phyloP scores from a whole-genome alignment of 2,888 invertebrate genomes.

The Lasiommata megera region DNA sequence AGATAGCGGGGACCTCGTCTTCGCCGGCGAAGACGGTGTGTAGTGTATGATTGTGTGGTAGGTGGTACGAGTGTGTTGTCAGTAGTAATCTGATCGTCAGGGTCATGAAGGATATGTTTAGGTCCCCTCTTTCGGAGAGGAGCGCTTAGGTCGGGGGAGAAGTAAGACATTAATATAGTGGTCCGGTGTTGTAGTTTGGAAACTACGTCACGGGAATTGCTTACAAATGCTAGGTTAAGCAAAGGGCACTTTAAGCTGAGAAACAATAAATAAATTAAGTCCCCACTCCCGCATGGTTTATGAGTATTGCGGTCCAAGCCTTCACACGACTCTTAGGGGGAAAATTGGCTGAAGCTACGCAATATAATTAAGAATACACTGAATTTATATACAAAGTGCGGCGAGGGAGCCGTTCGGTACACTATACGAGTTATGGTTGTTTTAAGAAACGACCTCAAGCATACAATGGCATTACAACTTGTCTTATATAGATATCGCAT shows the following conservation, averaged over 20 bases:
- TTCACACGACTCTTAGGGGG: slow-evolving; percentile 28
- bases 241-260: slow-evolving; percentile 11
- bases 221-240: background rate
- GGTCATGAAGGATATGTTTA: too few species aligned
- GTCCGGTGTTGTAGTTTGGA: background rate
- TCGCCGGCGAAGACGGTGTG: too few species aligned
- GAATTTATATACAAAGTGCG: slow-evolving; percentile 27
- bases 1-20: too few species aligned
- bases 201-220: background rate
- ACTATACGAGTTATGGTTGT: slow-evolving; percentile 5
- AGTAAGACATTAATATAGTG: too few species aligned
- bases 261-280: slow-evolving; percentile 23
- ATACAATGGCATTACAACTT: background rate
- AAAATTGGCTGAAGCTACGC: slow-evolving; percentile 27
- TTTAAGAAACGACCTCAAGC: background rate
- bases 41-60: too few species aligned
- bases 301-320: slow-evolving; percentile 21
- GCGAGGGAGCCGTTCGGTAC: slow-evolving; percentile 11
- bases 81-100: too few species aligned
- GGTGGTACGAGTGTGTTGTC: too few species aligned
- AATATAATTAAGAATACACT: slow-evolving; percentile 26
- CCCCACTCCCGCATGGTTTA: slow-evolving; percentile 17
- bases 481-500: too few species aligned
- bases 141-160: too few species aligned
- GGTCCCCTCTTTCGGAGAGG: too few species aligned